Percentiles rank a stretch among this genome's conserved stretches.
Evolutionary conservation across 2,113 vertebrate genomes (phyloP).

Genomic region (Varanus salvator): DNA sequence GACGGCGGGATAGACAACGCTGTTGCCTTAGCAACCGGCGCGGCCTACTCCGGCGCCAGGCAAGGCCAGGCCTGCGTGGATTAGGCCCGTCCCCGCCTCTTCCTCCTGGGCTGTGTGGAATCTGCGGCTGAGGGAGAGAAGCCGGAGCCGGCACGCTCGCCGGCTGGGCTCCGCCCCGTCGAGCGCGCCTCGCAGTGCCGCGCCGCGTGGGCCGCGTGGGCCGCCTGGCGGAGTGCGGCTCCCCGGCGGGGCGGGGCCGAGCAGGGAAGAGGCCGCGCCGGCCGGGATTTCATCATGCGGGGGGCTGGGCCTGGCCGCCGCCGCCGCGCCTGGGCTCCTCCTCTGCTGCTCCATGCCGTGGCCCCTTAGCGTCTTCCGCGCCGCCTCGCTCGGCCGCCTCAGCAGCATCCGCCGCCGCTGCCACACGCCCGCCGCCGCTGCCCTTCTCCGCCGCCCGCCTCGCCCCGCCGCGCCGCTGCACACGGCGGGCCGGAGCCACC

Average conservation of each 20-base stretch:
- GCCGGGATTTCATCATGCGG: conserved; percentile 72
- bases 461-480: conserved; percentile 10
- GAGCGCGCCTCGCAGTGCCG: no score
- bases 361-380: conserved; percentile 34
- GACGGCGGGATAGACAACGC: no score
- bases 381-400: not conserved
- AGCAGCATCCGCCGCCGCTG: not conserved
- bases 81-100: no score
- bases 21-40: not conserved
- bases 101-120: no score
- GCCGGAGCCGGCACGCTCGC: conserved; percentile 15
- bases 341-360: conserved; percentile 55
- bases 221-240: not conserved
- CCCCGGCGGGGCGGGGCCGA: not conserved
- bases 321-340: not conserved
- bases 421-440: conserved; percentile 22
- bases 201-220: no score
- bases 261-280: not conserved
- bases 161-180: not conserved
- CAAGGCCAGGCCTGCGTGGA: not conserved
- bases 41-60: conserved; percentile 12
- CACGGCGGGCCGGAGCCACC: not conserved
- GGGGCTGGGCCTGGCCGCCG: conserved; percentile 48
- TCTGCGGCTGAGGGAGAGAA: not conserved
- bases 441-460: not conserved